Percentiles rank a stretch among this genome's conserved stretches.
phyloP scores from a whole-genome alignment of 2,888 invertebrate species.

The Harpalus rufipes region DNA sequence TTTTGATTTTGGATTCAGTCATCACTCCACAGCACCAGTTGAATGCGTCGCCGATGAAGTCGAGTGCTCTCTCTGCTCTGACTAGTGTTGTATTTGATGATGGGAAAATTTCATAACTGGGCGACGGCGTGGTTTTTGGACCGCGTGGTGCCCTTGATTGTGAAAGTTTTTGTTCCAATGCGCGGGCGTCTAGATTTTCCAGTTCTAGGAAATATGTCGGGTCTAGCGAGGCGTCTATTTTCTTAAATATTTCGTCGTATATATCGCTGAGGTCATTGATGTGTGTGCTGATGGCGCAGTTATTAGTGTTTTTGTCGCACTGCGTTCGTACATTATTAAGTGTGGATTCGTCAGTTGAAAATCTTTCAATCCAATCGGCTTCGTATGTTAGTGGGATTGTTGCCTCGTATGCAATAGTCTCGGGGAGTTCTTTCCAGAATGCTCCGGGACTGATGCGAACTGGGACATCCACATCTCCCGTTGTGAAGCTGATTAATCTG shows the following conservation, averaged over 20 bases:
- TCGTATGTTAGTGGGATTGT: conserved; percentile 59
- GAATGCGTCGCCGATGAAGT: too few relatives aligned
- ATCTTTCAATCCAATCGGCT: background rate
- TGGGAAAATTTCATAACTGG: too few relatives aligned
- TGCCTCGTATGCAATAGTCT: conserved; percentile 56
- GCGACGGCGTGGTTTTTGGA: background rate
- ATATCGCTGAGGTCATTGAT: background rate
- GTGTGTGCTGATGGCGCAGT: conserved; percentile 1
- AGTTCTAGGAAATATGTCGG: too few relatives aligned
- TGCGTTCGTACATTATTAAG: background rate
- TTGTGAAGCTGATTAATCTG: too few relatives aligned
- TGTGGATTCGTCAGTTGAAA: background rate
- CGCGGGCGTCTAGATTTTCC: too few relatives aligned
- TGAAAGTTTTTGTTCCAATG: background rate
- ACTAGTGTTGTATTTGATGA: too few relatives aligned
- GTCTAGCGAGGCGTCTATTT: too few relatives aligned
- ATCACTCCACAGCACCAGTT: too few relatives aligned
- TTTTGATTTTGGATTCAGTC: too few relatives aligned
- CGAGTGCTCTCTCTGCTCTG: too few relatives aligned
- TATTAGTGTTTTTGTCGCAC: background rate
- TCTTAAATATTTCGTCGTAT: background rate
- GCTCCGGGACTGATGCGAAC: conserved; percentile 28
- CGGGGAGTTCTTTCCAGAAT: conserved; percentile 58
- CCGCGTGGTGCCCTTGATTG: background rate
- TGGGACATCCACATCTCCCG: background rate